Evolutionary conservation across 2,888 invertebrate species (phyloP).

Genomic region (Machimus rusticus): DNA sequence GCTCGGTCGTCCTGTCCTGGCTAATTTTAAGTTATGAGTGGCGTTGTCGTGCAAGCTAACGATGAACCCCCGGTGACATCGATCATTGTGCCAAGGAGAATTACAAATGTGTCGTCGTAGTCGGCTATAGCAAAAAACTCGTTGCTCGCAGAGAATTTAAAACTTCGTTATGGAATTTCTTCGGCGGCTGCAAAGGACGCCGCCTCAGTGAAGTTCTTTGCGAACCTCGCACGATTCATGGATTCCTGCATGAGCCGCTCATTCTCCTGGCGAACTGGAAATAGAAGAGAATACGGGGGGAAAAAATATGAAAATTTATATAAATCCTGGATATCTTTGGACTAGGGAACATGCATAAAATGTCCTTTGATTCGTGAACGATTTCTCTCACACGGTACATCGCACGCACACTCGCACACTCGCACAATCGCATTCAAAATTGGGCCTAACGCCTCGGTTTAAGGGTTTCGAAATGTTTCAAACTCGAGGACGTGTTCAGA

Average conservation of each 20-base stretch:
- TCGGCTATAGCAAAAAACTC: constrained; percentile 6
- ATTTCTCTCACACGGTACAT: constrained; percentile 36
- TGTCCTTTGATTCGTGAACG: background rate
- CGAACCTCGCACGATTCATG: constrained; percentile 66
- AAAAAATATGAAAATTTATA: background rate
- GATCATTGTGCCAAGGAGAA: constrained; percentile 34
- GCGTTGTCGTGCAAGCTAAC: background rate
- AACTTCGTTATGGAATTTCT: constrained; percentile 54
- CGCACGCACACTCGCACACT: background rate
- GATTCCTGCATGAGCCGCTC: constrained; percentile 84
- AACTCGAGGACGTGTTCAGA: background rate
- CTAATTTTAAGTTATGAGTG: constrained; percentile 15
- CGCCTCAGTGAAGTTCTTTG: constrained; percentile 61
- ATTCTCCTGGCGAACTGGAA: constrained; percentile 87
- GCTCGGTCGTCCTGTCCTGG: background rate
- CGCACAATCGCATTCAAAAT: background rate
- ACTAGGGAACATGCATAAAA: constrained; percentile 15
- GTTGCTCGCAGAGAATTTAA: constrained; percentile 43
- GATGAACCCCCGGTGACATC: constrained; percentile 1
- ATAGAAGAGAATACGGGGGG: constrained; percentile 55
- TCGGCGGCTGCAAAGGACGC: constrained; percentile 52
- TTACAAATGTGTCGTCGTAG: background rate
- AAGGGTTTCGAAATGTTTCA: background rate
- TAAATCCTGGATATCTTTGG: background rate
- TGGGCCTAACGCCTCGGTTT: background rate